phyloP scores from a whole-genome alignment of 2,888 invertebrate species.

The Unio delphinus region DNA sequence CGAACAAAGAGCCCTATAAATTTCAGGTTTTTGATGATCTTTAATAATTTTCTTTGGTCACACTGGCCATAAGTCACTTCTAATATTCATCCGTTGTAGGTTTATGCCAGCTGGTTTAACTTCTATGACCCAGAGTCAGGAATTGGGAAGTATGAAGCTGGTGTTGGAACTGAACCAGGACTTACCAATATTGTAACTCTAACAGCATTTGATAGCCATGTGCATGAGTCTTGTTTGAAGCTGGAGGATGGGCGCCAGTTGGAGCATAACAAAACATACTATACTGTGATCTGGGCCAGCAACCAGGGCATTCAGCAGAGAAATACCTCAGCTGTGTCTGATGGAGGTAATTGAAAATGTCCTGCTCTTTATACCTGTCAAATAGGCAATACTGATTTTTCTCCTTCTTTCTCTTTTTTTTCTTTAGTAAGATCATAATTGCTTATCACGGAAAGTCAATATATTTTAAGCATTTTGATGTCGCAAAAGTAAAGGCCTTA shows the following conservation, averaged over 20 bases:
- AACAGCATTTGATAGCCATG: conserved; percentile 15
- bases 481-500: too few species aligned
- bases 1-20: too few species aligned
- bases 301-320: conserved; percentile 48
- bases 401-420: too few species aligned
- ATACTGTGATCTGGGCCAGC: conserved; percentile 39
- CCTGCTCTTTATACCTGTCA: too few species aligned
- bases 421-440: too few species aligned
- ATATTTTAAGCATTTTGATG: too few species aligned
- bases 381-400: too few species aligned
- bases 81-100: conserved; percentile 24
- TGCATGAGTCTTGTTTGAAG: conserved; percentile 29
- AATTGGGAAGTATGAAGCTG: conserved; percentile 38
- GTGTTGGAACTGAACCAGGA: conserved; percentile 25
- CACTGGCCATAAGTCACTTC: neutral
- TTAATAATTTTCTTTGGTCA: too few species aligned
- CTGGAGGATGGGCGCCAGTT: conserved; percentile 22
- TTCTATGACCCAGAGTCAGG: conserved; percentile 56
- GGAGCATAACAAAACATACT: conserved; percentile 37
- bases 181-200: conserved; percentile 24
- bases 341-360: conserved; percentile 34
- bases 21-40: too few species aligned
- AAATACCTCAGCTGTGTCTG: conserved; percentile 35
- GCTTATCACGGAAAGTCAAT: too few species aligned
- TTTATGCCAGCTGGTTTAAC: conserved; percentile 50